Evolutionary conservation across 2,797 vertebrate species (phyloP), one percentile per base, ranked within the genome.

Genomic region (Sciurus vulgaris): DNA sequence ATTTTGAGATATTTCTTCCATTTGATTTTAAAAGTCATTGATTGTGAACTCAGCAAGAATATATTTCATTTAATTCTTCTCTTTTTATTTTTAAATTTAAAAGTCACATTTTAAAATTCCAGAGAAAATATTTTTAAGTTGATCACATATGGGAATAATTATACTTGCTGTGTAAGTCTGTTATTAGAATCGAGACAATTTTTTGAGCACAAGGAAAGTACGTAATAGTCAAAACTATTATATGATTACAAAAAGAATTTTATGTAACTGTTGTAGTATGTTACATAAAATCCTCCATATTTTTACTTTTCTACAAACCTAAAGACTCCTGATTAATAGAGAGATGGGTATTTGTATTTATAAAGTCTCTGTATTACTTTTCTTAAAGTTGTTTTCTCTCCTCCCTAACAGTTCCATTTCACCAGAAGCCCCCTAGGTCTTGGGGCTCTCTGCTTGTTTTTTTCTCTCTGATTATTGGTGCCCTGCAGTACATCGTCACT

Each of bases 1-100:
- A 61, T 92, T 89, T 96, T 96, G 51, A 96, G 33, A 59, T 96
- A 54, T 54, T 91, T 89, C 41, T 93, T 89, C 20, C 41, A 18
- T 94, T 89, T 82, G 7, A 3, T 49, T 14, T 91, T 85, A 86
- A 5, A 89, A n/a, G n/a, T 35, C 79, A 77, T 15, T 94, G 91
- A 67, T 91, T 77, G 10, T 84, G 41, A 41, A n/a, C 26, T 91
- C 61, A 84, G 26, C 13, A 51, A 12, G 24, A 24, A 33, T 44
- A 63, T 83, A 78, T 18, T 67, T 84, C 78, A 84, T 81, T 93
- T 54, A 84, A 4, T 95, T 91, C 17, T 59, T 54, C 51, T 54
- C 3, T 56, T 24, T 59, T 59, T 63, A 2, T 74, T 92, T 84
- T 84, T 92, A 30, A 88, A 74, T 89, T 88, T 41, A 67, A 41